Evolutionary conservation across 2,888 invertebrate species (phyloP).

Genomic region (Formica aserva): DNA sequence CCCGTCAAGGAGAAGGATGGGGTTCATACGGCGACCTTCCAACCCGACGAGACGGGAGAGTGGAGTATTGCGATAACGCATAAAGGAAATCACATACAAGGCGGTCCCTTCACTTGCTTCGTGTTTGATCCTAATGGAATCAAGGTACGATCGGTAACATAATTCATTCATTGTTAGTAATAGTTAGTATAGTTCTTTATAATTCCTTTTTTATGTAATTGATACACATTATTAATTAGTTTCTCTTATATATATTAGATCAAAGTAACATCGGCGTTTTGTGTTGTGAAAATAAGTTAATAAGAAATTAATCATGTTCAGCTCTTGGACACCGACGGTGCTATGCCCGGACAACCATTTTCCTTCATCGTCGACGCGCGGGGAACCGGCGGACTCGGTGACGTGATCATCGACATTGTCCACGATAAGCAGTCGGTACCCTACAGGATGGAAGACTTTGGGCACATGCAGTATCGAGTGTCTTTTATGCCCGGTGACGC

Average conservation of each 20-base stretch:
- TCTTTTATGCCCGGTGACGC: constrained; percentile 92
- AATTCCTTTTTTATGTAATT: neutral
- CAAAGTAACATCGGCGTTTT: neutral
- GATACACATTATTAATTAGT: neutral
- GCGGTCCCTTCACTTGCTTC: constrained; percentile 98
- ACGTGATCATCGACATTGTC: constrained; percentile 95
- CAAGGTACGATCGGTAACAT: constrained; percentile 86
- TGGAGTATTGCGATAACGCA: constrained; percentile 99
- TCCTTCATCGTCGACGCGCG: constrained; percentile 93
- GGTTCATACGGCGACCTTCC: constrained; percentile 97
- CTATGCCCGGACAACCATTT: constrained; percentile 94
- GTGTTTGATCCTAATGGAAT: constrained; percentile 98
- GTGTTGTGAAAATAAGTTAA: neutral
- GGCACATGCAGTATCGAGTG: constrained; percentile 91
- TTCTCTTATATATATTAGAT: neutral
- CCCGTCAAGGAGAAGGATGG: constrained; percentile 95
- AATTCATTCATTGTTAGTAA: constrained; percentile 12
- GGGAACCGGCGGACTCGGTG: constrained; percentile 94
- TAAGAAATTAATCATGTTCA: constrained; percentile 61
- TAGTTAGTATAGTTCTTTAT: neutral
- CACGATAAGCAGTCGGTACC: constrained; percentile 95
- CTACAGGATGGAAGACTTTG: constrained; percentile 93
- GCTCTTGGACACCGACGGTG: constrained; percentile 92
- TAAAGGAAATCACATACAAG: constrained; percentile 97
- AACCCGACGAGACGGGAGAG: constrained; percentile 98